phyloP scores from a whole-genome alignment of 1,140 invertebrate genomes.

The Eulimnadia texana region DNA sequence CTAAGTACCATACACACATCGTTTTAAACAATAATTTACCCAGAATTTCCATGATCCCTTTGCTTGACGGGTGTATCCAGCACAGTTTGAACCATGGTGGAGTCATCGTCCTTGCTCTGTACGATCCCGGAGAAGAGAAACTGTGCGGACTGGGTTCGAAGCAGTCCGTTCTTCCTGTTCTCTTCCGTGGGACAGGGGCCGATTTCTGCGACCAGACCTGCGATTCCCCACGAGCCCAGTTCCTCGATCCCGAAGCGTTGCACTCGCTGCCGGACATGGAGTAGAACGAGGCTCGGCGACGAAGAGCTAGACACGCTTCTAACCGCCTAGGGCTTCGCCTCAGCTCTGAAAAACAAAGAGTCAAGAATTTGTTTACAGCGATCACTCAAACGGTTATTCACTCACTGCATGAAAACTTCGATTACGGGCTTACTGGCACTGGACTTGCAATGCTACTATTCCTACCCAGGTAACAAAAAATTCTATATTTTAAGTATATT shows the following conservation, averaged over 20 bases:
- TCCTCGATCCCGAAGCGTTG: background rate
- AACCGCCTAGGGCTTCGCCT: constrained; percentile 1
- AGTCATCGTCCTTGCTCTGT: background rate
- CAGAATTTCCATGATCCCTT: background rate
- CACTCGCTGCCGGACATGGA: background rate
- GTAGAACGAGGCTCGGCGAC: constrained; percentile 9
- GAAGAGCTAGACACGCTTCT: constrained; percentile 3
- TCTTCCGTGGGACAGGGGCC: background rate
- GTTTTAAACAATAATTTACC: too few species aligned
- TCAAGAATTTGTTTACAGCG: background rate
- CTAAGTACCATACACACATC: too few species aligned
- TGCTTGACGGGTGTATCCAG: background rate
- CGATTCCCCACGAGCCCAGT: constrained; percentile 1
- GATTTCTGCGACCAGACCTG: constrained; percentile 7
- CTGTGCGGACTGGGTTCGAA: background rate
- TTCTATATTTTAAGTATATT: too few species aligned
- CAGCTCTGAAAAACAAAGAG: constrained; percentile 1
- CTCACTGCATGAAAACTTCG: too few species aligned
- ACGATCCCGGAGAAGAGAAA: constrained; percentile 6
- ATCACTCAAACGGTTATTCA: too few species aligned
- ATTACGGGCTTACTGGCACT: too few species aligned
- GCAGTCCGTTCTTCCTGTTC: background rate
- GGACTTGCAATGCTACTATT: too few species aligned
- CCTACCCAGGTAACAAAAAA: too few species aligned
- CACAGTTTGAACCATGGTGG: background rate